A percentile compares a stretch with the other conserved stretches of the same genome.
Evolutionary conservation across 2,888 invertebrate genomes (phyloP).

Genomic region (Panopea generosa): DNA sequence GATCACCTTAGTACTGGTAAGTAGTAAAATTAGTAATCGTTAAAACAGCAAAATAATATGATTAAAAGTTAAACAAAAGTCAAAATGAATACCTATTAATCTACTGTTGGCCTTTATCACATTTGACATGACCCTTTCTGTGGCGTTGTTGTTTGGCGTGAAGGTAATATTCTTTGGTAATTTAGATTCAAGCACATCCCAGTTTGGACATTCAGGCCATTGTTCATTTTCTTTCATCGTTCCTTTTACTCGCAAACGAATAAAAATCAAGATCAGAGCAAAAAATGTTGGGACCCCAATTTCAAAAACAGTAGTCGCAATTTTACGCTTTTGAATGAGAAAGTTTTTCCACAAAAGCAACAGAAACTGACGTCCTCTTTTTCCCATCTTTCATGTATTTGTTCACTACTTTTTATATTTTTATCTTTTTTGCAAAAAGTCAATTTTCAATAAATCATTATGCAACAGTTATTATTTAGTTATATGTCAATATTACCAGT

Average conservation of each 20-base stretch:
- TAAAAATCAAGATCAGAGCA: conserved; percentile 88
- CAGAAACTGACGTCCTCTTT: conserved; percentile 86
- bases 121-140: conserved; percentile 66
- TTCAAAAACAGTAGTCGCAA: conserved; percentile 89
- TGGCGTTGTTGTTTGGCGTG: conserved; percentile 65
- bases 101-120: background rate
- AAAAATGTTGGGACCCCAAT: conserved; percentile 85
- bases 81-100: background rate
- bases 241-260: conserved; percentile 90
- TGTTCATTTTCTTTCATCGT: conserved; percentile 81
- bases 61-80: too few relatives aligned
- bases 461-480: too few relatives aligned
- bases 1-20: too few relatives aligned
- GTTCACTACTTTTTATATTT: too few relatives aligned
- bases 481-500: too few relatives aligned
- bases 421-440: too few relatives aligned
- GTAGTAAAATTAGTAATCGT: too few relatives aligned
- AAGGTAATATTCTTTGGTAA: conserved; percentile 66
- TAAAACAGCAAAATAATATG: too few relatives aligned
- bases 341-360: conserved; percentile 94
- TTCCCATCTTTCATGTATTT: conserved; percentile 39
- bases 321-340: conserved; percentile 91
- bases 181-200: conserved; percentile 42
- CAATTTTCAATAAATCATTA: too few relatives aligned
- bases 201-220: conserved; percentile 72